Evolutionary conservation across 1,140 invertebrate genomes (phyloP), one percentile per base, ranked within the genome.

Genomic region (Papilio polytes): DNA sequence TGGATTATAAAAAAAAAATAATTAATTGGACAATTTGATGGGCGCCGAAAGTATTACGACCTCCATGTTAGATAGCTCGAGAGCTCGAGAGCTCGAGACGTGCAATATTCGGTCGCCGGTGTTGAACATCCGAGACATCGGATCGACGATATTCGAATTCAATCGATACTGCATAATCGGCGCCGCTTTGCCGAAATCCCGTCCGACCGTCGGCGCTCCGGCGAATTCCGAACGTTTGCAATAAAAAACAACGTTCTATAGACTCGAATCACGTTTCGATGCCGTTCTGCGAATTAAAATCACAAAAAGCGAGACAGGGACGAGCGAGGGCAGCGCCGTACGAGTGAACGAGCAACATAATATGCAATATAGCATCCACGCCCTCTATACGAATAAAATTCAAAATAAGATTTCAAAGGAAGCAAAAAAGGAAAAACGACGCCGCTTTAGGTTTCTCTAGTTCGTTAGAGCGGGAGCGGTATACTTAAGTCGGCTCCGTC

Each of bases 231-330:
- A 92, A 92, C 88, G 87, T 93, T 88, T 88, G 85, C 89, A 90
- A 93, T 91, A 93, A 94, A 94, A 93, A 94, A 93, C 93, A 94
- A 90, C 77, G 84, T 89, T 92, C 86, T 93, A 90, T 89, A 88
- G 85, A 93, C 90, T 92, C 91, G 86, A 92, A 92, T 93, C 93
- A 94, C 92, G 92, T 94, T 88, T 86, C 90, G 91, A 92, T 89
- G 91, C 86, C 89, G 91, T 94, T 94, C 92, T 90, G 89, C 92
- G 93, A 94, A 94, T 94, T 94, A 94, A 94, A 94, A 92, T 94
- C 92, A 92, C 93, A 94, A 94, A 94, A 94, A 94, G 92, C 87
- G 66, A 89, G 90, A 94, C 83, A 80, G 89, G 88, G 91, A 92
- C 87, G 83, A 80, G 89, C 87, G 91, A 92, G 86, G 83, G 84